phyloP scores from a whole-genome alignment of 1,140 invertebrate species.

The Drosophila subpulchrella region DNA sequence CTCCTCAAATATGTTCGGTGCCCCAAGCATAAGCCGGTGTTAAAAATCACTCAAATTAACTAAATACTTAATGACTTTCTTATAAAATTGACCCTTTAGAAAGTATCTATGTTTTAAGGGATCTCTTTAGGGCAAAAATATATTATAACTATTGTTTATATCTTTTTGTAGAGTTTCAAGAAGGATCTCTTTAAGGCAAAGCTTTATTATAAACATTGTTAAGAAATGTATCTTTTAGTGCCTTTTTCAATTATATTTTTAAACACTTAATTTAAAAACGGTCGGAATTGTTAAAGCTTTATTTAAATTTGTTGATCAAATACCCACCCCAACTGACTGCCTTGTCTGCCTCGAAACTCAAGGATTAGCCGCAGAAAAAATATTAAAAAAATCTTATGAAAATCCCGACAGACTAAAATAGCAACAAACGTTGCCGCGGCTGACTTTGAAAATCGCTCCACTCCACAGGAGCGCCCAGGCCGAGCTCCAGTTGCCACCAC shows the following conservation, averaged over 20 bases:
- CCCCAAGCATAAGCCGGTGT: neutral
- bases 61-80: neutral
- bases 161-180: no score
- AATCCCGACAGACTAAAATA: conserved; percentile 59
- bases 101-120: no score
- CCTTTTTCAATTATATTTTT: no score
- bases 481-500: conserved; percentile 35
- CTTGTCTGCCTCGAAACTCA: conserved; percentile 24
- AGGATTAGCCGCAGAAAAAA: conserved; percentile 53
- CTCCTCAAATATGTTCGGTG: neutral
- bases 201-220: no score
- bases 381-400: conserved; percentile 28
- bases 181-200: no score
- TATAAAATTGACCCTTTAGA: neutral
- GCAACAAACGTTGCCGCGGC: conserved; percentile 58
- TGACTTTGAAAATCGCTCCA: conserved; percentile 79
- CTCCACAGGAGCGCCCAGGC: conserved; percentile 21
- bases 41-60: neutral
- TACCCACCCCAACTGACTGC: neutral
- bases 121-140: no score
- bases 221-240: no score
- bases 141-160: no score
- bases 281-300: neutral
- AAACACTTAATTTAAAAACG: no score
- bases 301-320: conserved; percentile 9